phyloP scores from a whole-genome alignment of 1,140 invertebrate genomes.

The Drosophila repleta region DNA sequence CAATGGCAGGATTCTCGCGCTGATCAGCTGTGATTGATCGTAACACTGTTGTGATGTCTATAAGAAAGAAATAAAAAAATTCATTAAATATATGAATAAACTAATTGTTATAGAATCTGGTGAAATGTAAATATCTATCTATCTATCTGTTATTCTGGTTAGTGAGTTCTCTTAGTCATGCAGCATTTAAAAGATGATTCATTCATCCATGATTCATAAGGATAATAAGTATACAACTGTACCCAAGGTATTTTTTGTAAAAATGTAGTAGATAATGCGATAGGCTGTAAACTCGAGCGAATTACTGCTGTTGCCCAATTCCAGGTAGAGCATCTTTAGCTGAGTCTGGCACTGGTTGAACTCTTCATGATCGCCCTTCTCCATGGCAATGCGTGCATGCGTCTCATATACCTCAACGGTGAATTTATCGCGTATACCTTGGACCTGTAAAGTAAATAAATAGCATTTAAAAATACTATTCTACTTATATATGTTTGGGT shows the following conservation, averaged over 20 bases:
- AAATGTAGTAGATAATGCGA: conserved; percentile 98
- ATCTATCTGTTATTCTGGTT: no score
- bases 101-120: no score
- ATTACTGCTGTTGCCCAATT: conserved; percentile 88
- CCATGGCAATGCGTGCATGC: conserved; percentile 97
- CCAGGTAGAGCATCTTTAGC: conserved; percentile 95
- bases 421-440: conserved; percentile 96
- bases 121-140: no score
- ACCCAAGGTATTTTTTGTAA: conserved; percentile 98
- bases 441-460: conserved; percentile 88
- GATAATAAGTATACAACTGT: conserved; percentile 67
- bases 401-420: conserved; percentile 99
- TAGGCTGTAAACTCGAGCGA: conserved; percentile 97
- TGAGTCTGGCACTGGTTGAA: conserved; percentile 99
- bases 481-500: no score
- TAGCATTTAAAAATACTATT: background rate
- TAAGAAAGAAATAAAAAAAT: conserved; percentile 81
- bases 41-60: conserved; percentile 96
- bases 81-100: background rate
- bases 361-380: conserved; percentile 98
- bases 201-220: no score
- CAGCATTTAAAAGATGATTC: no score
- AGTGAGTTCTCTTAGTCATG: no score
- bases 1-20: conserved; percentile 92
- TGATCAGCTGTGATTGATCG: conserved; percentile 91